Conservation (phyloP, 2,888 invertebrate species). For the Romanomermis culicivorax region DNA sequence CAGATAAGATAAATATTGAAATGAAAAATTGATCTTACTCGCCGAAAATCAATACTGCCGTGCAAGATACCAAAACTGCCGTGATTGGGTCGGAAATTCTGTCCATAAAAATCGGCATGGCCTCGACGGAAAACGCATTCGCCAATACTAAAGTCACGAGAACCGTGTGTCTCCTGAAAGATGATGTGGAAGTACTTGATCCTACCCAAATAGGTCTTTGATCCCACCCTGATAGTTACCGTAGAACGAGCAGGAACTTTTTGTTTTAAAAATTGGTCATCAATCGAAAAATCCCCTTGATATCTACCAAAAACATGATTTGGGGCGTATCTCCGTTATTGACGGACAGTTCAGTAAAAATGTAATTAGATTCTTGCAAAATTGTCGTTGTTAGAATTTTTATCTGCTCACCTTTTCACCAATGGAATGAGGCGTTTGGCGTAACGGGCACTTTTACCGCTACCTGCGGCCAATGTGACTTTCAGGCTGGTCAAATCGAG, state of each 20-base stretch:
- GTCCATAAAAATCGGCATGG: conserved; percentile 31
- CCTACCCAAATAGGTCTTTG: too few relatives aligned
- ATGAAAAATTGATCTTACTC: too few relatives aligned
- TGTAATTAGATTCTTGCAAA: background rate
- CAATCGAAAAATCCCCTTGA: too few relatives aligned
- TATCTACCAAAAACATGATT: too few relatives aligned
- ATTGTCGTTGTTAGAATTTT: too few relatives aligned
- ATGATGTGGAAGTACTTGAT: background rate
- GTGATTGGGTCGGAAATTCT: conserved; percentile 27
- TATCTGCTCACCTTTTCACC: conserved; percentile 17
- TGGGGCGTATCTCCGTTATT: too few relatives aligned
- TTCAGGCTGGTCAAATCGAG: conserved; percentile 27
- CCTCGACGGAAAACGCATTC: conserved; percentile 29
- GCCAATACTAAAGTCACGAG: conserved; percentile 29
- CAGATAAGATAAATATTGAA: too few relatives aligned
- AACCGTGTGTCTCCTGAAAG: conserved; percentile 25
- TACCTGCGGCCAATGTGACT: conserved; percentile 27
- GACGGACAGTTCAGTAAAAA: too few relatives aligned
- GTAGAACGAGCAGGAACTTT: too few relatives aligned
- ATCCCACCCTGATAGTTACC: too few relatives aligned
- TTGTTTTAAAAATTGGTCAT: too few relatives aligned
- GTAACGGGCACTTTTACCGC: conserved; percentile 23
- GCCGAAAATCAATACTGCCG: conserved; percentile 30
- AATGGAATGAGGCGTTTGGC: conserved; percentile 27
- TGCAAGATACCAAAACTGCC: conserved; percentile 28